Evolutionary conservation across 2,113 vertebrate species (phyloP), one percentile per base, ranked within the genome.

Genomic region (Psittacara wagleri): DNA sequence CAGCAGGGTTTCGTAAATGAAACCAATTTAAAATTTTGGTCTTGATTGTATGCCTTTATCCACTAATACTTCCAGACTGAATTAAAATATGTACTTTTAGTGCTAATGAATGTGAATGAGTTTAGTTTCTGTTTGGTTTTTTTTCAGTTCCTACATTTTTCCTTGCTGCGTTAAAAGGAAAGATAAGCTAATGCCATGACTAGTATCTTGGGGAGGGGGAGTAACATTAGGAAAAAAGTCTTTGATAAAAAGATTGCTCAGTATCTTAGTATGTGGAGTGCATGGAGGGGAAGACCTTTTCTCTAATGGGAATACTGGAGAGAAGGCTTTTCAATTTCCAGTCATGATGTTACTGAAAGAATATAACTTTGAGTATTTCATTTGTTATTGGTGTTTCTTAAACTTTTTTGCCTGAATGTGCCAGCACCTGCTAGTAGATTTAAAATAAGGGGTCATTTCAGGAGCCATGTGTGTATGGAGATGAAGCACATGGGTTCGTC

Each of bases 51-150:
- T 57, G 33, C 25, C 49, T 76, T 76, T 64, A 22, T 64, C 39
- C 54, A 29, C 41, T 62, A 41, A 25, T 41, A 46, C 64, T 78
- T 49, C 28, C 48, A 85, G 59, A 35, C 18, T 72, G 39, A 66
- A 43, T 74, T 83, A 20, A 46, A 29, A 12, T 35, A 23, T 64
- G 25, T 37, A 8, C 4, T 17, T 87, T 33, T 19, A 44, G 9
- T 55, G 44, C 41, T 80, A 66, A 43, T 75, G n/a, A 88, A 54
- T 37, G 6, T 75, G 31, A 85, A 51, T 37, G 6, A 46, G 25
- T 80, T 93, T 46, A 7, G 23, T 85, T 88, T 77, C 70, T 87
- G 7, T 85, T 83, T 49, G 23, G 39, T 86, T 94, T 44, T 44
- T 13, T 82, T 91, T 72, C 51, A 33, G 19, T 78, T 69, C 57